Evolutionary conservation across 2,888 invertebrate genomes (phyloP).

Genomic region (Prosopocoilus inquinatus): DNA sequence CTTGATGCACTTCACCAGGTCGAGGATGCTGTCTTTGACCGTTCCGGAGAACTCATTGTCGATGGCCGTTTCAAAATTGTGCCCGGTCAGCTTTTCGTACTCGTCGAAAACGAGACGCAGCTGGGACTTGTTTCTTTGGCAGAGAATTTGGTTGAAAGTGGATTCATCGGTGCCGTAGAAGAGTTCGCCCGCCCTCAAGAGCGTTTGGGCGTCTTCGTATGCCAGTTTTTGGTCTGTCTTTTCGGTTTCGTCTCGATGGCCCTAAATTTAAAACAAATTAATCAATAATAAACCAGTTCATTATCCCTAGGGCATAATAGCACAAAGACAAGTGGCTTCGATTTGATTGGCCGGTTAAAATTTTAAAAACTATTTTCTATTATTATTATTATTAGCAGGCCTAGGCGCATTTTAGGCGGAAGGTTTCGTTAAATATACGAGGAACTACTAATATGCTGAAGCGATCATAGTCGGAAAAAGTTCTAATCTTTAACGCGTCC

Average conservation of each 20-base stretch:
- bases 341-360: no score
- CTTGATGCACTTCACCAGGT: conserved; percentile 69
- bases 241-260: conserved; percentile 77
- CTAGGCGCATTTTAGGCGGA: no score
- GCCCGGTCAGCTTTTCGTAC: conserved; percentile 75
- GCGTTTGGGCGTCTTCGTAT: conserved; percentile 76
- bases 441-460: no score
- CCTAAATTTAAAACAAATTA: conserved; percentile 49
- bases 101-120: conserved; percentile 58
- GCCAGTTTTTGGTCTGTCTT: conserved; percentile 70
- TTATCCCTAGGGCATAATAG: no score
- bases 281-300: no score
- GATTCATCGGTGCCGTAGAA: conserved; percentile 79
- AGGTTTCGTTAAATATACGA: no score
- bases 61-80: conserved; percentile 75
- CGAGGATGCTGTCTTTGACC: conserved; percentile 71
- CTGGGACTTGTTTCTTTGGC: conserved; percentile 72
- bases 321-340: no score
- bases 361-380: no score
- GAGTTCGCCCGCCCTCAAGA: conserved; percentile 73
- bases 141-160: conserved; percentile 78
- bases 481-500: no score
- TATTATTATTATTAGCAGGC: no score
- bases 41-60: conserved; percentile 79
- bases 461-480: no score